phyloP scores from a whole-genome alignment of 2,113 vertebrate genomes.

The Bufo gargarizans region DNA sequence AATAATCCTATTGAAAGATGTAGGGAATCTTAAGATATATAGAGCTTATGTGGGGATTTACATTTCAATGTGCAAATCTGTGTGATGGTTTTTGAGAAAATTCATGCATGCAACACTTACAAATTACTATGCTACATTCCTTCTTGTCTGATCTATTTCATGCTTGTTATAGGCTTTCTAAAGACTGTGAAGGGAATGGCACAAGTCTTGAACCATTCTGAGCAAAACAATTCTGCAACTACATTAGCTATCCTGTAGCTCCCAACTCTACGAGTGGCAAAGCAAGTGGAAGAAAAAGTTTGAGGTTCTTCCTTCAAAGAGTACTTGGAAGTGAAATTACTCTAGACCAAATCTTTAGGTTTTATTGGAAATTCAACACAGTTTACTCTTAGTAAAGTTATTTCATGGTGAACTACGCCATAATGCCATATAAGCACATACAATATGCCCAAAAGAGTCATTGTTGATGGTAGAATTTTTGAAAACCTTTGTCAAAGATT shows the following conservation, averaged over 20 bases:
- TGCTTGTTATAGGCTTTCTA: constrained; percentile 53
- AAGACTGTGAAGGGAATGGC: constrained; percentile 47
- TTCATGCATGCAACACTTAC: constrained; percentile 54
- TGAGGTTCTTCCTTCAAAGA: not conserved
- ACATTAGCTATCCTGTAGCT: not conserved
- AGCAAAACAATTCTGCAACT: constrained; percentile 31
- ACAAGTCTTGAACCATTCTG: constrained; percentile 25
- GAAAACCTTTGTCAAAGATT: no score
- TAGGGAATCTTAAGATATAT: constrained; percentile 42
- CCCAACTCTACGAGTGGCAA: not conserved
- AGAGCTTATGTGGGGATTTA: constrained; percentile 57
- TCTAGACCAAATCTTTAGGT: no score
- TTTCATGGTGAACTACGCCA: no score
- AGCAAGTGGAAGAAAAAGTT: not conserved
- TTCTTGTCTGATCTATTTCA: constrained; percentile 59
- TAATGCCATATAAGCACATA: no score
- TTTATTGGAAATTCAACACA: no score
- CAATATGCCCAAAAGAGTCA: no score
- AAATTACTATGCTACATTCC: constrained; percentile 53
- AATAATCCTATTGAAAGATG: constrained; percentile 57
- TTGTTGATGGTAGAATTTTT: no score
- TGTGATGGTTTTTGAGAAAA: constrained; percentile 55
- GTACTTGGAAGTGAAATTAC: no score
- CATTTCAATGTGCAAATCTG: constrained; percentile 58
- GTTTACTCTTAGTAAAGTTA: no score